These are phyloP conservation scores for Dolichomitus sp. DNA, from an alignment of 2,888 invertebrate species.

Conservation along the genomic window DNA sequence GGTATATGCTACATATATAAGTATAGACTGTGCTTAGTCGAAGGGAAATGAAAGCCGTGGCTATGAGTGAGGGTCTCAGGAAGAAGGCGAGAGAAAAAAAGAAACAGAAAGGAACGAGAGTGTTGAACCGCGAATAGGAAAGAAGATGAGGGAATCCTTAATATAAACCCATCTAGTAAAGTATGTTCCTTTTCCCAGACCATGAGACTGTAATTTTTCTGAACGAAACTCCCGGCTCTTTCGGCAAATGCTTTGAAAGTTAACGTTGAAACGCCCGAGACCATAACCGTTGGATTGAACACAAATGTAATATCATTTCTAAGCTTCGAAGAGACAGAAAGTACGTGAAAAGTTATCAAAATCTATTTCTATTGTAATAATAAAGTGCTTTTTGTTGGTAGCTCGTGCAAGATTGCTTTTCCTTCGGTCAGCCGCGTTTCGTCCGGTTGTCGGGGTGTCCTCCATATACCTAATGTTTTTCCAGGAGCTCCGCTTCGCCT, in stretches of 20 bases:
- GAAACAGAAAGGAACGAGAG: background rate
- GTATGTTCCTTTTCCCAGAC: conserved; percentile 1
- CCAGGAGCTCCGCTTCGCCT: background rate
- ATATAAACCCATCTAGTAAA: conserved; percentile 27
- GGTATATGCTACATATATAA: conserved; percentile 30
- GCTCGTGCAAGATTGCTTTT: conserved; percentile 14
- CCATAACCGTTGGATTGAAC: background rate
- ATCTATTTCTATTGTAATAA: conserved; percentile 14
- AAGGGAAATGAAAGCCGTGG: conserved; percentile 6
- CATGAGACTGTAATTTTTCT: conserved; percentile 14
- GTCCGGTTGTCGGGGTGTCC: background rate
- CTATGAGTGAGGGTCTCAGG: conserved; percentile 18
- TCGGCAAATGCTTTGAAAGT: conserved; percentile 6
- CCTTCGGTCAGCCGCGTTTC: conserved; percentile 11
- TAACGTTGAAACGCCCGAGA: background rate
- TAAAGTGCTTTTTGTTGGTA: conserved; percentile 24
- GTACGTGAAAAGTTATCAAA: background rate
- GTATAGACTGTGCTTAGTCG: conserved; percentile 14
- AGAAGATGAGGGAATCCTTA: conserved; percentile 21
- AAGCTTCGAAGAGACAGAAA: background rate
- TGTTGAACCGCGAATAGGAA: conserved; percentile 31
- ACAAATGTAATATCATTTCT: conserved; percentile 14
- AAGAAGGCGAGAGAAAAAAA: background rate
- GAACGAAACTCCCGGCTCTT: conserved; percentile 8
- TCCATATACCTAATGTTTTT: conserved; percentile 17